A percentile compares a stretch with the other conserved stretches of the same genome.
Conservation (phyloP, 2,797 vertebrate genomes). For the Limnodromus scolopaceus region DNA sequence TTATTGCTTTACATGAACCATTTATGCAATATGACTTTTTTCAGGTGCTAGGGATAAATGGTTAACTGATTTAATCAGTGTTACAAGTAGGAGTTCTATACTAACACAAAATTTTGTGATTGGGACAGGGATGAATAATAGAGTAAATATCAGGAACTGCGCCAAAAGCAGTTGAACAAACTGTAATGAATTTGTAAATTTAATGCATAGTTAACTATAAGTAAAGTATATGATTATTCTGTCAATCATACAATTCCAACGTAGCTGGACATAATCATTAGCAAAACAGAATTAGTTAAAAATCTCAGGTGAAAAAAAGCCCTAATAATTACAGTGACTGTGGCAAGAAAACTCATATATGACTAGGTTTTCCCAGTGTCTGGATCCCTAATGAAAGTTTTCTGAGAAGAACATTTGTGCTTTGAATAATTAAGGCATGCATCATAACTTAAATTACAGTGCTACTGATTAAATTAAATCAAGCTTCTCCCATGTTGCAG, state of each 20-base stretch:
- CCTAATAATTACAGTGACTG: not conserved
- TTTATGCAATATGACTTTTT: not conserved
- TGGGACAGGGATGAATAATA: not conserved
- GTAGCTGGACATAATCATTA: not conserved
- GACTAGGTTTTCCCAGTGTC: not conserved
- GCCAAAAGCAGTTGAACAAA: not conserved
- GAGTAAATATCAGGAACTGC: not conserved
- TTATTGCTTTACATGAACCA: not conserved
- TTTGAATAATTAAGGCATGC: conserved; percentile 63
- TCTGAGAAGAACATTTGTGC: conserved; percentile 20
- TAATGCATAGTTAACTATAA: not conserved
- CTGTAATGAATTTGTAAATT: not conserved
- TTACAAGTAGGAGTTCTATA: not conserved
- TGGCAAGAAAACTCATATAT: not conserved
- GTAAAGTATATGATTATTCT: not conserved
- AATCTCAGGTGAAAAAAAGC: not conserved
- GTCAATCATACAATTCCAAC: not conserved
- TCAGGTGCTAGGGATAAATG: not conserved
- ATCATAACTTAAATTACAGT: conserved; percentile 61
- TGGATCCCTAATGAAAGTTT: conserved; percentile 1
- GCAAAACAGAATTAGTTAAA: not conserved
- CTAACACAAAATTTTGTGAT: not conserved
- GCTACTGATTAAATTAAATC: conserved; percentile 70
- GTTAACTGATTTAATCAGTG: not conserved
- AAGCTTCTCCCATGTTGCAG: conserved; percentile 3